Evolutionary conservation across 37 sponge, comb jelly and placozoan species (phyloP).

Genomic region (Theonella swinhoei): DNA sequence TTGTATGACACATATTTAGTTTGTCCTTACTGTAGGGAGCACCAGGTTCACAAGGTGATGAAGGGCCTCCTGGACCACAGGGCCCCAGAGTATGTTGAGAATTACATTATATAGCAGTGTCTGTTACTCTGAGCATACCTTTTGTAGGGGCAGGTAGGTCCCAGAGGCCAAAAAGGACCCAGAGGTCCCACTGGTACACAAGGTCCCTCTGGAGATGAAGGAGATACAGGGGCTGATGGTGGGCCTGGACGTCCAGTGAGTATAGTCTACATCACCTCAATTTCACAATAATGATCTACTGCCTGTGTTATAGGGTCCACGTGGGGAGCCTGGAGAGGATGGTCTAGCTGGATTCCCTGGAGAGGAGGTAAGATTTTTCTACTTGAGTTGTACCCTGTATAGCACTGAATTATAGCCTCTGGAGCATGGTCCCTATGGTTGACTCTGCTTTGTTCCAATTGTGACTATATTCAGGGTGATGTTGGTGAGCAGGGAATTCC

Average conservation of each 20-base stretch:
- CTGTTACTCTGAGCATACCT: too few relatives aligned
- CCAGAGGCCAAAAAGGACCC: slow-evolving; percentile 45
- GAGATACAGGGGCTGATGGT: slow-evolving; percentile 56
- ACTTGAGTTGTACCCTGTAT: too few relatives aligned
- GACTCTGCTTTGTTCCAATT: too few relatives aligned
- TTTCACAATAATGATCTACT: too few relatives aligned
- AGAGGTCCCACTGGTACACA: slow-evolving; percentile 32
- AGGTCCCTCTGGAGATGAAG: slow-evolving; percentile 48
- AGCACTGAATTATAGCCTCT: too few relatives aligned
- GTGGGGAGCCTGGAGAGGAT: slow-evolving; percentile 65
- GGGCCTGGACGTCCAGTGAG: slow-evolving; percentile 50
- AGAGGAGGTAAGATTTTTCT: background rate
- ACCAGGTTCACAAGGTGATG: slow-evolving; percentile 53
- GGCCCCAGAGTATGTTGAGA: slow-evolving; percentile 43
- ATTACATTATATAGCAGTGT: too few relatives aligned
- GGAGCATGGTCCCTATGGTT: too few relatives aligned
- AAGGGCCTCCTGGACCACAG: slow-evolving; percentile 54
- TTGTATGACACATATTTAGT: background rate
- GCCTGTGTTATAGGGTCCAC: slow-evolving; percentile 52
- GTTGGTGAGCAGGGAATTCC: slow-evolving; percentile 38
- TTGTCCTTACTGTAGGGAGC: slow-evolving; percentile 26
- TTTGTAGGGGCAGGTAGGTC: slow-evolving; percentile 33
- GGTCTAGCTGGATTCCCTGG: slow-evolving; percentile 71
- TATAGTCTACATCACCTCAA: too few relatives aligned
- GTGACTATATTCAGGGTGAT: background rate